Evolutionary conservation across 1,140 invertebrate species (phyloP).

Genomic region (Mizuhopecten yessoensis): DNA sequence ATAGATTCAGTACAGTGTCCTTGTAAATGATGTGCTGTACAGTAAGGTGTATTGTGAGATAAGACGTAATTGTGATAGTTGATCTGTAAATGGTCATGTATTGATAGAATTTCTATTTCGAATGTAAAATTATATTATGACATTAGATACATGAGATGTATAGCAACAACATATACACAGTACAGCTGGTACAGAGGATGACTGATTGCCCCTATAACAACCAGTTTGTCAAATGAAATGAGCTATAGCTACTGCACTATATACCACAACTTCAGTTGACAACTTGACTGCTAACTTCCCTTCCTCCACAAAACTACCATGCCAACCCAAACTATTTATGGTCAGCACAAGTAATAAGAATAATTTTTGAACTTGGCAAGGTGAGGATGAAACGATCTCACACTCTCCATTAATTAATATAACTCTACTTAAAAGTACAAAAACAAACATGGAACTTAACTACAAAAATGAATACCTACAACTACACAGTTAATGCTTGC

Average conservation of each 20-base stretch:
- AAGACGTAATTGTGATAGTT: conserved; percentile 18
- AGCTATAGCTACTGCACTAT: background rate
- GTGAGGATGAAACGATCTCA: background rate
- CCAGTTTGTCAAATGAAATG: background rate
- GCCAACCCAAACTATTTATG: background rate
- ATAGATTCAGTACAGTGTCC: no score
- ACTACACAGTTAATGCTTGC: background rate
- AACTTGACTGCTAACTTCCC: background rate
- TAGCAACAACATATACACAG: background rate
- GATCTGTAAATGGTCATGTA: no score
- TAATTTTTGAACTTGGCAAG: background rate
- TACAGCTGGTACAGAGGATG: conserved; percentile 23
- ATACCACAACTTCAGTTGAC: background rate
- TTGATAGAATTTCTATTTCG: background rate
- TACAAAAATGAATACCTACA: background rate
- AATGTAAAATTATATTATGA: no score
- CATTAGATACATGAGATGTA: no score
- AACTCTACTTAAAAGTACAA: background rate
- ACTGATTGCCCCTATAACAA: conserved; percentile 26
- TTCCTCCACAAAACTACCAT: conserved; percentile 19
- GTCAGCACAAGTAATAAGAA: background rate
- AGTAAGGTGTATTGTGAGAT: background rate
- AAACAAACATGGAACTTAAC: background rate
- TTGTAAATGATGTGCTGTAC: no score
- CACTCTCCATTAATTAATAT: background rate